phyloP scores from a whole-genome alignment of 2,113 vertebrate species.

The Stictonetta naevosa region DNA sequence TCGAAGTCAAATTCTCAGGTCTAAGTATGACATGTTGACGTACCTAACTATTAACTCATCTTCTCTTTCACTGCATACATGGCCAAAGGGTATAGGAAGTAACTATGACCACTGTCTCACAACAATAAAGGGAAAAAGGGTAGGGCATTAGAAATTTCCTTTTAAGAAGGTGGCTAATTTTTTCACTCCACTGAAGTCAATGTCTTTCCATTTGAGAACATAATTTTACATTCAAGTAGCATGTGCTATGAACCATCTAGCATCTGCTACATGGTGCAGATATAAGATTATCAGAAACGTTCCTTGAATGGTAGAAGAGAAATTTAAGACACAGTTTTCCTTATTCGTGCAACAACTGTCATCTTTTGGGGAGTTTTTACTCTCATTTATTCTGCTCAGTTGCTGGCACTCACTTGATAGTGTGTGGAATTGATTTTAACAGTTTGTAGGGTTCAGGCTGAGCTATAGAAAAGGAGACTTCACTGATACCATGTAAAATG shows the following conservation, averaged over 20 bases:
- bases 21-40: neutral
- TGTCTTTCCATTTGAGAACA: neutral
- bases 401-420: neutral
- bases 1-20: neutral
- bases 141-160: neutral
- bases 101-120: neutral
- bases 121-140: neutral
- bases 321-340: neutral
- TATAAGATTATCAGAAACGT: neutral
- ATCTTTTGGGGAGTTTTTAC: neutral
- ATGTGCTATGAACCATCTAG: neutral
- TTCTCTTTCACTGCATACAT: neutral
- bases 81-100: neutral
- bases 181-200: neutral
- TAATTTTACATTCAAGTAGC: neutral
- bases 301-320: neutral
- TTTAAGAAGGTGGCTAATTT: neutral
- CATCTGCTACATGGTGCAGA: neutral
- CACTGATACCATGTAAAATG: rapidly evolving
- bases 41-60: neutral
- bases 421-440: neutral
- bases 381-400: neutral
- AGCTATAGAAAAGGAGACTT: neutral
- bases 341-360: neutral
- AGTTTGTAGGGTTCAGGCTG: neutral